Conservation (phyloP, 2,113 vertebrate species). For the Anolis sagrei region DNA sequence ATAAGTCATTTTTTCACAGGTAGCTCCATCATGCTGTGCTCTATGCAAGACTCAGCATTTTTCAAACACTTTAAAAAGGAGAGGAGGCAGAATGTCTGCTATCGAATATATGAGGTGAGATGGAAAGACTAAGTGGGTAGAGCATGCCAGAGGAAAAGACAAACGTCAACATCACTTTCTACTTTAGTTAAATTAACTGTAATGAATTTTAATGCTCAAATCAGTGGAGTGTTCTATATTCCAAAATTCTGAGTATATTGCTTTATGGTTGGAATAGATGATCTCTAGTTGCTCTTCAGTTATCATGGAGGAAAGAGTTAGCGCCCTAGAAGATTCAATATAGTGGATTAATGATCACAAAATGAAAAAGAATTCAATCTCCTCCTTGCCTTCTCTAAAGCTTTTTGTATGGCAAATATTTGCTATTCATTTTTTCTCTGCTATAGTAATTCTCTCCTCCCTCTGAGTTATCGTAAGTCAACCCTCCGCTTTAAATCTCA, state of each 20-base stretch:
- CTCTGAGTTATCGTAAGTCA: not conserved
- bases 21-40: too few species aligned
- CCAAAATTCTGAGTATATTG: not conserved
- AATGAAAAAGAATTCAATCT: not conserved
- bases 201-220: not conserved
- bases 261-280: not conserved
- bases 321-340: not conserved
- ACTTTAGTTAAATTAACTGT: not conserved
- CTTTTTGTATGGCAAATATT: conserved; percentile 11
- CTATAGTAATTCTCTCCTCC: not conserved
- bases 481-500: conserved; percentile 22
- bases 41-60: too few species aligned
- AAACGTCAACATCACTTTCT: not conserved
- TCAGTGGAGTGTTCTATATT: not conserved
- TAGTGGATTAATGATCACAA: not conserved
- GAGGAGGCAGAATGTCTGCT: too few species aligned
- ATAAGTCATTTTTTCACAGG: too few species aligned
- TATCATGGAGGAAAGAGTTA: not conserved
- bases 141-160: too few species aligned
- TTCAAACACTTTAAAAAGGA: too few species aligned
- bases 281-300: not conserved
- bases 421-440: not conserved
- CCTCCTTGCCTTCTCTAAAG: not conserved
- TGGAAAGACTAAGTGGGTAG: too few species aligned
- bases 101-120: too few species aligned